Evolutionary conservation across 2,113 vertebrate species (phyloP).

Genomic region (Anolis sagrei): DNA sequence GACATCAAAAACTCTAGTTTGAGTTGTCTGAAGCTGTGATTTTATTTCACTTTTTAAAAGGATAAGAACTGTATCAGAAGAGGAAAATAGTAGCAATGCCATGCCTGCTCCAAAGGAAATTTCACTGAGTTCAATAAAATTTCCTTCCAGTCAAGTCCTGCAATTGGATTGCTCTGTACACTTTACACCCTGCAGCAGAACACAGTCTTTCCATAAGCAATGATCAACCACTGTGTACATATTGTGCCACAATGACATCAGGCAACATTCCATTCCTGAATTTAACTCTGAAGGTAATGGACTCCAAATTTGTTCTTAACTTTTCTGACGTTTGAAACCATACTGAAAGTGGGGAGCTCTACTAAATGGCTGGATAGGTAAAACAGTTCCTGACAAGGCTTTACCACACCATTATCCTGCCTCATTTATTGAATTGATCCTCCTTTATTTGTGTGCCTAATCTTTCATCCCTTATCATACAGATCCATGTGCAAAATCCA

Average conservation of each 20-base stretch:
- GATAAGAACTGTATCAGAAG: not conserved
- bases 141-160: not conserved
- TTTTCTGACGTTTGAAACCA: not conserved
- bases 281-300: not conserved
- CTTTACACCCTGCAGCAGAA: not conserved
- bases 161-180: not conserved
- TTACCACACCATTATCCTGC: too few relatives aligned
- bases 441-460: too few relatives aligned
- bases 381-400: too few relatives aligned
- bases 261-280: slow-evolving; percentile 1
- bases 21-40: not conserved
- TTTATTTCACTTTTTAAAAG: not conserved
- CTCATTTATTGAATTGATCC: too few relatives aligned
- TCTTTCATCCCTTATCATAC: too few relatives aligned
- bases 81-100: not conserved
- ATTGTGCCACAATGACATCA: not conserved
- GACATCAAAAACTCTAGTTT: not conserved
- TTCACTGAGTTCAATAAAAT: not conserved
- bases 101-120: not conserved
- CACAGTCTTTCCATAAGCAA: slow-evolving; percentile 2
- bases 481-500: too few relatives aligned
- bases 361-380: not conserved
- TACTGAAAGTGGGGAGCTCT: not conserved
- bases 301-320: not conserved
- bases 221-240: not conserved